Base-by-base conservation (phyloP, 2,797 vertebrate genomes). In the Diplodus sargus region DNA sequence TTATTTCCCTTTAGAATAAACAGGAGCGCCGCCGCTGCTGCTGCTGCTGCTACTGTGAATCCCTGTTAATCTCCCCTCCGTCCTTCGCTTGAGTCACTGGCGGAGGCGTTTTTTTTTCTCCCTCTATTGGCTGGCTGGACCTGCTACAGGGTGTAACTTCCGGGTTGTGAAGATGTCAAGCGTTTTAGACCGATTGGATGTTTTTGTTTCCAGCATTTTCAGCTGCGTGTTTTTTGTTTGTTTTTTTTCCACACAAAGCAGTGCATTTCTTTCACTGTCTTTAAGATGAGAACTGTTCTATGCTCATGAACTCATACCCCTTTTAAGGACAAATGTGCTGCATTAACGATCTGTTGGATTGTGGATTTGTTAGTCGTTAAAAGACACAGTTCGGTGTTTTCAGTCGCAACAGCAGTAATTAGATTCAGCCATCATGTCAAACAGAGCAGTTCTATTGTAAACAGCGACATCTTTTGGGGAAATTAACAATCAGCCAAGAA, bases 61-160 rank as follows among this genome's bases (percentile, higher is more conserved):
- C 88, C 86, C 82, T 60, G 90, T 65, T 93, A 92, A 93, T 94
- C 93, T 93, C 88, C 65, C 85, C 89, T 90, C 88, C 86, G 88
- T 94, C 74, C 88, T 89, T 60, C 70, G 83, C 84, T 91, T 68
- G 91, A 93, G 81, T 94, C 93, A 92, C 87, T 85, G 77, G 91
- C 82, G 90, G 89, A 90, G 92, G 92, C 88, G 93, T 73, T 81
- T 70, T 58, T 59, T 62, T 62, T 25, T 61, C 65, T 62, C 59
- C 52, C 74, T 39, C 83, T 39, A 91, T 89, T 93, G 89, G 87
- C 58, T 89, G 89, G 30, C 58, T 79, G 84, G 70, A 74, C 45
- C 4, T 5, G 45, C 45, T 58, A 54, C 66, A 75, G 77, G 25
- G 61, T 81, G 76, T 75, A 86, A 93, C 90, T 95, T 95, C 95